Conservation (phyloP, 2,888 invertebrate species). For the Euzetes globulus region DNA sequence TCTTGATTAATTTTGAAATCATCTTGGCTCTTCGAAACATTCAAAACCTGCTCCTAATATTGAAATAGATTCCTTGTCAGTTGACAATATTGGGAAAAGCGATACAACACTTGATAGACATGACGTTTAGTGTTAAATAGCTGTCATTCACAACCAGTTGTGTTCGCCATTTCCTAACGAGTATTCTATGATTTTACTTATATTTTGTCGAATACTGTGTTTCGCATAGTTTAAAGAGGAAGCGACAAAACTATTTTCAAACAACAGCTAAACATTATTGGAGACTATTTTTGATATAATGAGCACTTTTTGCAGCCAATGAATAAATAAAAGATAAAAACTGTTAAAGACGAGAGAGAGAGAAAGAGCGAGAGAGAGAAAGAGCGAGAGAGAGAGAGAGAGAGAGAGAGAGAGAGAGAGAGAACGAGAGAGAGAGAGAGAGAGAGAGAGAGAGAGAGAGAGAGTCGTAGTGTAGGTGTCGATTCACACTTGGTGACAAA, state of each 20-base stretch:
- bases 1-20: no score
- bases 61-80: no score
- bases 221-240: no score
- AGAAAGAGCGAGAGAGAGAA: no score
- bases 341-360: background rate
- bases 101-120: slow-evolving; percentile 1
- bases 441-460: no score
- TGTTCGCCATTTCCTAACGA: background rate
- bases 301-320: background rate
- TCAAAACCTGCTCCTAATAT: no score
- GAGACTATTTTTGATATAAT: slow-evolving; percentile 6
- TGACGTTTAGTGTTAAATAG: slow-evolving; percentile 6
- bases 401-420: no score
- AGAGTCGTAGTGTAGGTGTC: background rate
- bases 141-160: background rate
- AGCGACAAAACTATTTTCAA: background rate
- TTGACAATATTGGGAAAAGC: slow-evolving; percentile 18
- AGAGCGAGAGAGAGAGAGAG: no score
- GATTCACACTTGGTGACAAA: background rate
- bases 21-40: no score
- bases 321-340: slow-evolving; percentile 9
- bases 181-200: background rate
- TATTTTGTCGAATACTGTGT: background rate
- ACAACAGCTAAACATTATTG: slow-evolving; percentile 6
- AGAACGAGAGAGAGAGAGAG: no score